Conservation (phyloP, 2,888 invertebrate genomes). For the Cabera pusaria region DNA sequence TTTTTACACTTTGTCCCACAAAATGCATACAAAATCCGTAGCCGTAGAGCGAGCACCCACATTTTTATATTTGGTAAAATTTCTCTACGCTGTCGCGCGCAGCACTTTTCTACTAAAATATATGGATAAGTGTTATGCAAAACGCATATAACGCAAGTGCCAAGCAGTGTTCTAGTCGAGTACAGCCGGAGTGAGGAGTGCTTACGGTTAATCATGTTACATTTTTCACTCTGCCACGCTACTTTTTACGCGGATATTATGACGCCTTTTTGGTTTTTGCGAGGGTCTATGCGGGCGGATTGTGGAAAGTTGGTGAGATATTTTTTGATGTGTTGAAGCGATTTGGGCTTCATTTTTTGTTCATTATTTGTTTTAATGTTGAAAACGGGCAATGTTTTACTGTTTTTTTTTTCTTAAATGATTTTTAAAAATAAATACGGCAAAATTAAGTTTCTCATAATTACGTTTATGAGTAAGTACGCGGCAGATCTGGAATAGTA, state of each 20-base stretch:
- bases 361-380: too few relatives aligned
- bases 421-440: too few relatives aligned
- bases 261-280: slow-evolving; percentile 9
- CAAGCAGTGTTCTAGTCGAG: slow-evolving; percentile 52
- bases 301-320: too few relatives aligned
- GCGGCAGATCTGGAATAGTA: too few relatives aligned
- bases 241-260: slow-evolving; percentile 1
- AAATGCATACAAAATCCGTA: slow-evolving; percentile 21
- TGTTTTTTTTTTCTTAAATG: too few relatives aligned
- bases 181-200: slow-evolving; percentile 42
- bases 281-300: too few relatives aligned
- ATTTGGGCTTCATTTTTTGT: too few relatives aligned
- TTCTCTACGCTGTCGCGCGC: slow-evolving; percentile 36
- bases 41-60: slow-evolving; percentile 12
- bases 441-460: too few relatives aligned
- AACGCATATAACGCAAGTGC: slow-evolving; percentile 59
- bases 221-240: slow-evolving; percentile 15
- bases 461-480: too few relatives aligned
- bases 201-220: slow-evolving; percentile 22
- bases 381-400: too few relatives aligned
- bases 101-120: slow-evolving; percentile 46
- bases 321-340: too few relatives aligned
- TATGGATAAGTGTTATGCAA: slow-evolving; percentile 56
- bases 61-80: slow-evolving; percentile 35
- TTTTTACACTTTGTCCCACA: slow-evolving; percentile 9